phyloP scores from a whole-genome alignment of 2,113 vertebrate species.

The Symphodus melops region DNA sequence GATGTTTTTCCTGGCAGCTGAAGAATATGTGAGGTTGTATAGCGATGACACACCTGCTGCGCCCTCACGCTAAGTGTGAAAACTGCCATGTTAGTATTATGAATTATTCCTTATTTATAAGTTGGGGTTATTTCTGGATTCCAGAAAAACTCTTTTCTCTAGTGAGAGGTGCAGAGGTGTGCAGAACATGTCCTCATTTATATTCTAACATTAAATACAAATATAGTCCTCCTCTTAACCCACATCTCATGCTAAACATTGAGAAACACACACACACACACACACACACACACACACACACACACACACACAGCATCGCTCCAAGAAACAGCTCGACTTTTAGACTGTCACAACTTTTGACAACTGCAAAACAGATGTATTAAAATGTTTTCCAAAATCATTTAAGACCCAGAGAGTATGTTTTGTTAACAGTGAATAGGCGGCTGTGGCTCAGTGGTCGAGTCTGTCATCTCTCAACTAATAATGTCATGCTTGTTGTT shows the following conservation, averaged over 20 bases:
- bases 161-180: not conserved
- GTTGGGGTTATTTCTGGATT: constrained; percentile 6
- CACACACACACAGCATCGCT: not conserved
- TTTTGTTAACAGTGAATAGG: no score
- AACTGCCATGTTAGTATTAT: not conserved
- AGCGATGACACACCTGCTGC: constrained; percentile 14
- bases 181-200: not conserved
- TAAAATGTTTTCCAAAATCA: not conserved
- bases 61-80: not conserved
- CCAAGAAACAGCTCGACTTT: not conserved
- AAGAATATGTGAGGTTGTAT: not conserved
- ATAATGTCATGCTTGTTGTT: no score
- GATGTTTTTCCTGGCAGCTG: constrained; percentile 26
- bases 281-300: no score
- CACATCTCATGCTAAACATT: not conserved
- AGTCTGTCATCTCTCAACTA: no score
- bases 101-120: not conserved
- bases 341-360: not conserved
- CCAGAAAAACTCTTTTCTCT: not conserved
- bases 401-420: not conserved
- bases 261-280: no score
- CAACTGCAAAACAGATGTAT: not conserved
- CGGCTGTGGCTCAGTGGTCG: no score
- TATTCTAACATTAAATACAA: not conserved
- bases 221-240: not conserved